Conservation (phyloP, 1,140 invertebrate genomes). For the Ephestia elutella region DNA sequence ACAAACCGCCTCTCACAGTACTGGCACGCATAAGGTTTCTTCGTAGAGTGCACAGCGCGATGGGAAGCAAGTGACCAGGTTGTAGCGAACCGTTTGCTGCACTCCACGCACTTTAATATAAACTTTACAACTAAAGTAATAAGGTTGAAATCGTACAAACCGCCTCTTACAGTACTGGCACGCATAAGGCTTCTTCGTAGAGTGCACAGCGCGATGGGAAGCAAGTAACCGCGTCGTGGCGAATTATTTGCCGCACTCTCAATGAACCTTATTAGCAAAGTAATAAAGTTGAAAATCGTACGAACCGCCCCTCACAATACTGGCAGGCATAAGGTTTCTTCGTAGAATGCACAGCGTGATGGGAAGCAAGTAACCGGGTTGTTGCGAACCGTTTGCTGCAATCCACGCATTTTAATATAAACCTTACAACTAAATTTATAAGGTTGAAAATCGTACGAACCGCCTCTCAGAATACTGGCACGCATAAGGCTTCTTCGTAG, state of each 20-base stretch:
- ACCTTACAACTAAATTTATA: no score
- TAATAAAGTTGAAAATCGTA: no score
- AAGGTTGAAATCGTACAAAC: slow-evolving; percentile 26
- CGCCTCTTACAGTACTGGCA: slow-evolving; percentile 76
- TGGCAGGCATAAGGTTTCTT: slow-evolving; percentile 69
- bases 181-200: slow-evolving; percentile 61
- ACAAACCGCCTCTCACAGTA: slow-evolving; percentile 75
- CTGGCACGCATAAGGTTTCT: slow-evolving; percentile 69
- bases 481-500: slow-evolving; percentile 61
- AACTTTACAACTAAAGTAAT: no score
- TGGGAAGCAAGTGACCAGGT: slow-evolving; percentile 51
- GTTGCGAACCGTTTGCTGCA: no score
- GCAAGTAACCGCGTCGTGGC: slow-evolving; percentile 44
- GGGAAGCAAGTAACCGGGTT: slow-evolving; percentile 38
- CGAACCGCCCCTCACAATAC: slow-evolving; percentile 76
- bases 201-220: slow-evolving; percentile 45
- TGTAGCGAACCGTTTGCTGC: no score
- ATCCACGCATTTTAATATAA: no score
- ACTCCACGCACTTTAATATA: no score
- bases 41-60: slow-evolving; percentile 39
- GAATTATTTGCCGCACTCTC: slow-evolving; percentile 76
- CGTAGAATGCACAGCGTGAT: slow-evolving; percentile 41
- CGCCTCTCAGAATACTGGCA: slow-evolving; percentile 76
- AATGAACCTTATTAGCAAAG: no score
- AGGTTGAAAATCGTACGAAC: slow-evolving; percentile 25